Percentiles rank a stretch among this genome's conserved stretches.
Conservation (phyloP, 2,797 vertebrate species). For the Muscicapa comitata region DNA sequence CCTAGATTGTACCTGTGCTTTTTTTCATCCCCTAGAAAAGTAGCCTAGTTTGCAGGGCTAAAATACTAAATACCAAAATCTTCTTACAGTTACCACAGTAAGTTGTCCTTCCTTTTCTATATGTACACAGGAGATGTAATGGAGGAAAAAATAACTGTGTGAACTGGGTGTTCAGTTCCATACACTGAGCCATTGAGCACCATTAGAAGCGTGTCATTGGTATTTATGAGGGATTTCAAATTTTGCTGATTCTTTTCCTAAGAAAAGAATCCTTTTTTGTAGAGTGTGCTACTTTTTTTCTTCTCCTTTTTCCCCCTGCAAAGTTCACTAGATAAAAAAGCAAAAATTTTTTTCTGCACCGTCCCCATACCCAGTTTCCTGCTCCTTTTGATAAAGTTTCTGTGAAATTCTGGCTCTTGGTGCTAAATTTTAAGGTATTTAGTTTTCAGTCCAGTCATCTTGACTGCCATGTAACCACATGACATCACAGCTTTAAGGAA, state of each 20-base stretch:
- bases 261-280: neutral
- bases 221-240: neutral
- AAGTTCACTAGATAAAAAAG: neutral
- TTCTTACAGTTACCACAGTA: neutral
- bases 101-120: neutral
- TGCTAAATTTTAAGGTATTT: neutral
- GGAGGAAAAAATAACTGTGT: neutral
- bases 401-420: neutral
- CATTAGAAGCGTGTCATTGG: fast-evolving
- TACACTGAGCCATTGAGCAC: neutral
- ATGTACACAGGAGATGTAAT: neutral
- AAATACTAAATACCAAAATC: neutral
- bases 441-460: neutral
- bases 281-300: fast-evolving
- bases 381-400: neutral
- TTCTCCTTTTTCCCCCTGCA: fast-evolving
- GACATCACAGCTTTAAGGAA: neutral
- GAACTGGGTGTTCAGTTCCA: neutral
- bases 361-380: neutral
- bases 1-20: neutral
- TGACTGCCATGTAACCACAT: neutral
- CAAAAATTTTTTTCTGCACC: neutral
- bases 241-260: neutral
- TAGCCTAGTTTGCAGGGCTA: neutral
- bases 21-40: neutral